Conservation (phyloP, 2,888 invertebrate species). For the Cataglyphis cursor region DNA sequence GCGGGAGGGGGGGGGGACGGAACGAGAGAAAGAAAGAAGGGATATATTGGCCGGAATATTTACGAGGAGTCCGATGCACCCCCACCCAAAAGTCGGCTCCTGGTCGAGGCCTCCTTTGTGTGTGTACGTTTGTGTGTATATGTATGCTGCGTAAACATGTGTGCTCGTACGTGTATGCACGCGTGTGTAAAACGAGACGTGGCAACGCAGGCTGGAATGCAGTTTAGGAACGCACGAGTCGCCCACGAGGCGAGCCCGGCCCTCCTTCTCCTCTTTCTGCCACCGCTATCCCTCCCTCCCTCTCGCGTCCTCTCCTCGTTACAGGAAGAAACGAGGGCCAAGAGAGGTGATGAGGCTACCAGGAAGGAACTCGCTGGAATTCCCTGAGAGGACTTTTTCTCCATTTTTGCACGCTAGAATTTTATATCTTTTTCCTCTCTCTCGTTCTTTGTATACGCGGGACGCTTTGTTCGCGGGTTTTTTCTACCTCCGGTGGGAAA, state of each 20-base stretch:
- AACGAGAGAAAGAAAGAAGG: conserved; percentile 47
- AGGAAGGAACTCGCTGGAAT: conserved; percentile 74
- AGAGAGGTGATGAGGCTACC: conserved; percentile 70
- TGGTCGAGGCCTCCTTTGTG: conserved; percentile 22
- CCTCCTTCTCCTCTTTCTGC: conserved; percentile 7
- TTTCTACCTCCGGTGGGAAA: conserved; percentile 26
- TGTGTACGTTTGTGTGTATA: conserved; percentile 48
- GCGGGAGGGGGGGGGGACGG: conserved; percentile 21
- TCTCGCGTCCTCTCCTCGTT: conserved; percentile 65
- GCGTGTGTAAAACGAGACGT: conserved; percentile 76
- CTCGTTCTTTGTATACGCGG: conserved; percentile 15
- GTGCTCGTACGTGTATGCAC: background rate
- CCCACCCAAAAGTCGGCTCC: conserved; percentile 40
- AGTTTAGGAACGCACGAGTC: conserved; percentile 79
- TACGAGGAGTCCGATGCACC: conserved; percentile 59
- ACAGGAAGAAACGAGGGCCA: conserved; percentile 71
- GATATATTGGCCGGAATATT: conserved; percentile 67
- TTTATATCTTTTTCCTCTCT: conserved; percentile 19
- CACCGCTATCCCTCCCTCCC: conserved; percentile 21
- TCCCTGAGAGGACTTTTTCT: conserved; percentile 42
- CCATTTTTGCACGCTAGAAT: conserved; percentile 32
- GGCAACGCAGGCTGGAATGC: conserved; percentile 82
- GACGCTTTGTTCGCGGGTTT: conserved; percentile 31
- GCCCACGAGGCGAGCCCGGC: conserved; percentile 70
- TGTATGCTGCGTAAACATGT: background rate